Base-by-base conservation (phyloP, 2,797 vertebrate species). In the Miichthys miiuy region DNA sequence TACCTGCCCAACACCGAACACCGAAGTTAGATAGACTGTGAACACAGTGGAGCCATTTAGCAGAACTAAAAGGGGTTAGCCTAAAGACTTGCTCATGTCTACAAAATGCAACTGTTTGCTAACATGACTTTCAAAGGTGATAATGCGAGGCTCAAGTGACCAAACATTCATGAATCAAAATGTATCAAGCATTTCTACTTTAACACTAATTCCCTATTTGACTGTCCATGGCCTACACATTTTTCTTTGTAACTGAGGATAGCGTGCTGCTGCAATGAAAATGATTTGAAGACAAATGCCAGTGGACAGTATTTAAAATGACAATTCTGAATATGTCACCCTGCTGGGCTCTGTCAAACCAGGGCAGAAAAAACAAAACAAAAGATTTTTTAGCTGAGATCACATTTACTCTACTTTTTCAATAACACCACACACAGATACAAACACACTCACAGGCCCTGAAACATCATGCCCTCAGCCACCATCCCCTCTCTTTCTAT, bases 401-500 rank as follows among this genome's bases (percentile, higher is more conserved):
- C 68, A 87, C 74, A 83, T 75, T 82, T 68, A 81, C 71, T 62
- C 47, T 68, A n/a, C 62, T 74, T 80, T 75, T 79, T 46, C 63
- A 80, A 46, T 30, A 67, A 63, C n/a, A 72, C 30, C 46, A 46
- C 51, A 60, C 63, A 75, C 51, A 58, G 27, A 68, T 20, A 67
- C 75, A 34, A 56, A 73, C 46, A 56, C 62, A 64, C 75, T 79
- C 78, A 80, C 72, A 83, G 66, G 23, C 63, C 88, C 85, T 72
- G 73, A 85, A 88, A 87, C 57, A 5, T 63, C 80, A 89, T 50
- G 87, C 91, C 89, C 72, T 81, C 68, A 87, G 90, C 89, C 77
- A 87, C 86, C 81, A 83, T 84, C 82, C 72, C 80, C 89, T 91
- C 90, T 89, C 86, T 88, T 88, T 86, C 80, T 71, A 74, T 76